Percentiles rank a stretch among this genome's conserved stretches.
phyloP scores from a whole-genome alignment of 1,140 invertebrate species.

The Pseudomyrmex cubaensis region DNA sequence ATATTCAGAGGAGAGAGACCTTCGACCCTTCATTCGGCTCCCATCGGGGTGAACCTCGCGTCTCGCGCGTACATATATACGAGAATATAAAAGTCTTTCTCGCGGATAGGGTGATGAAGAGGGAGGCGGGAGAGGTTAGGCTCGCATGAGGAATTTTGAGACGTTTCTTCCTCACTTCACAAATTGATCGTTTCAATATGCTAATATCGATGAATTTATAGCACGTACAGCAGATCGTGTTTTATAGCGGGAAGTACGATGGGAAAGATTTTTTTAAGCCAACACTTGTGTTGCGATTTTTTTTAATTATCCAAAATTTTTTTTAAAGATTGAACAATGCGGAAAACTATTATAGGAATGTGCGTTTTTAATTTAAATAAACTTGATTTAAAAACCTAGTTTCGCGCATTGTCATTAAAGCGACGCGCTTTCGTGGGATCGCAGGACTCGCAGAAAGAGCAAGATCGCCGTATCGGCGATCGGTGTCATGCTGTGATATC shows the following conservation, averaged over 20 bases:
- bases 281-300: background rate
- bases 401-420: background rate
- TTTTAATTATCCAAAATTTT: background rate
- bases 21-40: conserved; percentile 33
- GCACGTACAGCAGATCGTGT: too few relatives aligned
- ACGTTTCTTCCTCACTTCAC: background rate
- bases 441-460: background rate
- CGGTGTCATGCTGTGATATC: conserved; percentile 48
- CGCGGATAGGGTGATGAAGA: background rate
- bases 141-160: background rate
- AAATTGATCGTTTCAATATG: background rate
- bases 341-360: background rate
- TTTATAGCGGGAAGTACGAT: background rate
- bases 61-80: background rate
- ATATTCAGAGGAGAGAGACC: conserved; percentile 12
- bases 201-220: background rate
- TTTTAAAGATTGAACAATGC: background rate
- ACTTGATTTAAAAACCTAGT: background rate
- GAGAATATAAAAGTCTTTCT: conserved; percentile 1
- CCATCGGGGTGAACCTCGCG: background rate
- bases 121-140: too few relatives aligned
- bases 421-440: background rate
- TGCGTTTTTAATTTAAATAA: background rate
- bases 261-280: too few relatives aligned
- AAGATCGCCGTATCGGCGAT: background rate